Base-by-base conservation (phyloP, 2,888 invertebrate genomes). In the Phaonia tiefii region DNA sequence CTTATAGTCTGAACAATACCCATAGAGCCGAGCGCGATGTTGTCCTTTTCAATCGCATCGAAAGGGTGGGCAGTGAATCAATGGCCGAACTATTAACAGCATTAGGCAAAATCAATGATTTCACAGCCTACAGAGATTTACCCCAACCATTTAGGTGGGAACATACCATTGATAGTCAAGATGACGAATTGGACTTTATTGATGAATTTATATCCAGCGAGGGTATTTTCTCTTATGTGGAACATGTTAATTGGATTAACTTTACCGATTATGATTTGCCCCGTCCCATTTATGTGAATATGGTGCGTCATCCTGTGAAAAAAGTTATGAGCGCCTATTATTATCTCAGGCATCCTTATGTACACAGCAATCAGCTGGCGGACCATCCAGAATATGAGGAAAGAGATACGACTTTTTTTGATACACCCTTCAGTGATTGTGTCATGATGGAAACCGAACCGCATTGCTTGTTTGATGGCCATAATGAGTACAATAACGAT, bases 251-350 rank as follows among this genome's bases (percentile, higher is more conserved):
- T 91, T 96, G 96, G 91, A 95, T 96, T 11, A 96, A 97, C 90
- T 96, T 97, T 85, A 95, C 96, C 51, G 93, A 94, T 86, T 95
- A 93, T 88, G 94, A 95, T 65, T 92, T 94, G 84, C 95, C 95
- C 0, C 93, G 94, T 86, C 97, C 97, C 0, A 96, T 97, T 86
- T 97, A 97, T 91, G 94, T 97, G 85, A 97, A 97, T 91, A 91
- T 97, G 84, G 95, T 97, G 1, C 93, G 97, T 26, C 96, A 97
- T 91, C 97, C 97, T 0, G 94, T 97, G 54, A 96, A 97, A 89
- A 92, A 96, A 66, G 95, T 96, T 8, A 96, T 97, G 86, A 96
- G 96, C 3, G 96, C 96, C 95, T 97, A 96, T 89, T 96, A 97
- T 91, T 97, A 96, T 90, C 94, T 95, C 2, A 83, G 87, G 0